Conservation (phyloP, 2,888 invertebrate species). For the Thymelicus sylvestris region DNA sequence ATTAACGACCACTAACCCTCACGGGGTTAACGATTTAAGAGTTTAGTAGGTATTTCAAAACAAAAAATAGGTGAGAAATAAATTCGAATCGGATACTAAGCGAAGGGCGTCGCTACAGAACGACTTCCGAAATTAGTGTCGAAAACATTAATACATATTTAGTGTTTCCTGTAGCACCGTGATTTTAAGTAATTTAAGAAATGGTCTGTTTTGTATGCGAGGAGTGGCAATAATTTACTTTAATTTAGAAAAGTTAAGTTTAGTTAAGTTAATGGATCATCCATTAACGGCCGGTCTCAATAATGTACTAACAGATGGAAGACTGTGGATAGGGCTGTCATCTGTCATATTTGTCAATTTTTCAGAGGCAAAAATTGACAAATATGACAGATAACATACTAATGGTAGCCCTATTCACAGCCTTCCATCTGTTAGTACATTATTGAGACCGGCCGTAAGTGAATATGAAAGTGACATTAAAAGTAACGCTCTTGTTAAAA, state of each 20-base stretch:
- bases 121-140: constrained; percentile 5
- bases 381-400: too few species aligned
- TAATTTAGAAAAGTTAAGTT: not conserved
- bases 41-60: not conserved
- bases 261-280: too few species aligned
- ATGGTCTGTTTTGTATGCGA: constrained; percentile 5
- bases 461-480: too few species aligned
- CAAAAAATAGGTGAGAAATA: not conserved
- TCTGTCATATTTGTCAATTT: too few species aligned
- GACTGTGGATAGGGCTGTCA: too few species aligned
- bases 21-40: not conserved
- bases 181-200: constrained; percentile 10
- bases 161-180: constrained; percentile 35
- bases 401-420: too few species aligned
- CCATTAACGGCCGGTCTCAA: too few species aligned
- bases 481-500: not conserved
- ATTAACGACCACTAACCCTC: not conserved
- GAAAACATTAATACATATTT: constrained; percentile 40
- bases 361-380: too few species aligned
- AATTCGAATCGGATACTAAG: not conserved
- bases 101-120: not conserved
- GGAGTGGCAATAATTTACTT: constrained; percentile 2
- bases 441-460: too few species aligned
- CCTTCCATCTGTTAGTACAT: too few species aligned
- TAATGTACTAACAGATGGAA: too few species aligned